These are phyloP conservation scores for Nymphicus hollandicus DNA, from an alignment of 2,113 vertebrate genomes.

Conservation along the genomic window DNA sequence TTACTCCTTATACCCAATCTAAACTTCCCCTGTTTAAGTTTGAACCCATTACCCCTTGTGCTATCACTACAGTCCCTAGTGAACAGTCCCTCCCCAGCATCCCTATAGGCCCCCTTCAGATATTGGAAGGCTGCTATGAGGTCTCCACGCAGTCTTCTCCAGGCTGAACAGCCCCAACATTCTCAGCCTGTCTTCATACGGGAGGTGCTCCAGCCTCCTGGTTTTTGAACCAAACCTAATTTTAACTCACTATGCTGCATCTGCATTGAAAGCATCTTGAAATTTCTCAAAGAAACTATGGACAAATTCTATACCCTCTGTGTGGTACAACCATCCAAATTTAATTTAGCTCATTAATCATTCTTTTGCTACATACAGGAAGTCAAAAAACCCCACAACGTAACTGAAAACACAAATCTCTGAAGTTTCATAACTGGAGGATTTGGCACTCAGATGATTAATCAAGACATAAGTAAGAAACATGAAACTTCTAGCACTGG, in stretches of 20 bases:
- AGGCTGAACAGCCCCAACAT: too few relatives aligned
- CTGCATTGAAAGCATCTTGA: background rate
- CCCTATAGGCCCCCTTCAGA: too few relatives aligned
- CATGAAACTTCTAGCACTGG: background rate
- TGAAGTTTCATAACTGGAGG: background rate
- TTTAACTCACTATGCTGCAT: background rate
- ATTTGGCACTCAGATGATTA: background rate
- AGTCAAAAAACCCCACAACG: background rate
- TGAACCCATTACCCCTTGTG: too few relatives aligned
- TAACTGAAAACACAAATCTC: background rate
- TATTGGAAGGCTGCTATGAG: too few relatives aligned
- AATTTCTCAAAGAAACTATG: background rate
- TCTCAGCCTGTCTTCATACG: too few relatives aligned
- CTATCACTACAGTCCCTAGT: too few relatives aligned
- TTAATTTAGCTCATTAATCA: background rate
- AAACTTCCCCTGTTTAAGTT: too few relatives aligned
- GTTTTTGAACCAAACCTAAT: background rate
- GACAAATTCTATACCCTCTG: background rate
- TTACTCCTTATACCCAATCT: too few relatives aligned
- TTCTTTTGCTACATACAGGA: background rate
- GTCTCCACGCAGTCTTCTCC: too few relatives aligned
- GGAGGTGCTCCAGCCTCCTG: too few relatives aligned
- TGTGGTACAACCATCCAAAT: background rate
- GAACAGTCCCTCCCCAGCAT: too few relatives aligned
- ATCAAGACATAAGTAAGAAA: background rate